These are phyloP conservation scores for Atlantisia rogersi DNA, from an alignment of 2,113 vertebrate genomes.

Conservation along the genomic window DNA sequence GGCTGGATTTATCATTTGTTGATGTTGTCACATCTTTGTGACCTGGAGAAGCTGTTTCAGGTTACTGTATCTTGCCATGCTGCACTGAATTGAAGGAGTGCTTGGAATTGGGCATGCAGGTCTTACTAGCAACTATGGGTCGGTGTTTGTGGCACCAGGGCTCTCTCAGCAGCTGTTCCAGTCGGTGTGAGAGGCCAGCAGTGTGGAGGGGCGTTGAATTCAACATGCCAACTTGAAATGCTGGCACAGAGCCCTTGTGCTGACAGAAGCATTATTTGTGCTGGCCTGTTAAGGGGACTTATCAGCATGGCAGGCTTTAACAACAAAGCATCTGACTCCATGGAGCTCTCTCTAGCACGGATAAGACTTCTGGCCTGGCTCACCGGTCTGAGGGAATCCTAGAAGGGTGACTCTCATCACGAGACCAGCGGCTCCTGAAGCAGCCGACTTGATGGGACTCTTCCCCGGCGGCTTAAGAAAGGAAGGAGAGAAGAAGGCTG, in stretches of 20 bases:
- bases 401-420: neutral
- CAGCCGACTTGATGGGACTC: neutral
- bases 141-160: neutral
- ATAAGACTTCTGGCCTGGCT: neutral
- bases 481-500: neutral
- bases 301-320: rapidly evolving
- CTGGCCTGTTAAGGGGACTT: neutral
- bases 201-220: neutral
- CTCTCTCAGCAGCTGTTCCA: neutral
- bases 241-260: neutral
- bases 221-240: neutral
- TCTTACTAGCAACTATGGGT: neutral
- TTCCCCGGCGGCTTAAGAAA: no score
- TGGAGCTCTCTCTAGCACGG: neutral
- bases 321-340: constrained; percentile 1
- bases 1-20: neutral
- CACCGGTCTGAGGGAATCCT: neutral
- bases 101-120: rapidly evolving
- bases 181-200: neutral
- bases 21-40: rapidly evolving
- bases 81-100: neutral
- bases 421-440: neutral
- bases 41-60: neutral
- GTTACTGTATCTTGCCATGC: rapidly evolving
- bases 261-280: neutral